A percentile compares a stretch with the other conserved stretches of the same genome.
phyloP scores from a whole-genome alignment of 2,797 vertebrate genomes.

The Cirrhinus mrigala region DNA sequence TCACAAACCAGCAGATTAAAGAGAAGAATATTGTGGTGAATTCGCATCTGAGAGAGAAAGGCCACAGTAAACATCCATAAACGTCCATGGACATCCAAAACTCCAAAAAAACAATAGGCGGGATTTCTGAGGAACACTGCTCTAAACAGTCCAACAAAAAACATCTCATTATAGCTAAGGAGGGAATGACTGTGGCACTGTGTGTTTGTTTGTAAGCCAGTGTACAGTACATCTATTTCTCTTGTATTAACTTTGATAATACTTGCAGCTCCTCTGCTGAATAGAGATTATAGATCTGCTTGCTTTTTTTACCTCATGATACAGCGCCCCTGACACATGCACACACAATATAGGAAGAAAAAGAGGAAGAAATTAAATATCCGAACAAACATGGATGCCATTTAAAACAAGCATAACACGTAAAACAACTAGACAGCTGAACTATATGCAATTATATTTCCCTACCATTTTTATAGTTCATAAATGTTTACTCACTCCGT shows the following conservation, averaged over 20 bases:
- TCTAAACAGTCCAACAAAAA: slow-evolving; percentile 74
- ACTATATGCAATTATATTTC: not conserved
- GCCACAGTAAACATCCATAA: slow-evolving; percentile 69
- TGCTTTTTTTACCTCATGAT: not conserved
- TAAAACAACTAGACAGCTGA: not conserved
- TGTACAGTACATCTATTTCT: not conserved
- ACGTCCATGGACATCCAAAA: slow-evolving; percentile 79
- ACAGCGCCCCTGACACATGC: not conserved
- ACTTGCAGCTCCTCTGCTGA: not conserved
- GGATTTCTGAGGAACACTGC: slow-evolving; percentile 78
- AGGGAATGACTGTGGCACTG: slow-evolving; percentile 78
- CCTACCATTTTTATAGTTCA: not conserved
- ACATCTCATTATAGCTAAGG: slow-evolving; percentile 85
- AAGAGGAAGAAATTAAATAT: slow-evolving; percentile 10
- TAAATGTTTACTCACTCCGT: not conserved
- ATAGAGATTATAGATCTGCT: slow-evolving; percentile 6
- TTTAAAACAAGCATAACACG: not conserved
- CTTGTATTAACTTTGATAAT: slow-evolving; percentile 7
- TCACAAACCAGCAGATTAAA: slow-evolving; percentile 5
- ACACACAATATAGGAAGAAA: slow-evolving; percentile 12
- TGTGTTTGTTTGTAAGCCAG: not conserved
- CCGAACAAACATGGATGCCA: slow-evolving; percentile 13
- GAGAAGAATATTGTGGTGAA: slow-evolving; percentile 3
- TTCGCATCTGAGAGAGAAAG: slow-evolving; percentile 62
- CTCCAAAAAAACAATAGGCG: slow-evolving; percentile 76